Conservation (phyloP, 2,113 vertebrate genomes). For the Eonycteris spelaea region DNA sequence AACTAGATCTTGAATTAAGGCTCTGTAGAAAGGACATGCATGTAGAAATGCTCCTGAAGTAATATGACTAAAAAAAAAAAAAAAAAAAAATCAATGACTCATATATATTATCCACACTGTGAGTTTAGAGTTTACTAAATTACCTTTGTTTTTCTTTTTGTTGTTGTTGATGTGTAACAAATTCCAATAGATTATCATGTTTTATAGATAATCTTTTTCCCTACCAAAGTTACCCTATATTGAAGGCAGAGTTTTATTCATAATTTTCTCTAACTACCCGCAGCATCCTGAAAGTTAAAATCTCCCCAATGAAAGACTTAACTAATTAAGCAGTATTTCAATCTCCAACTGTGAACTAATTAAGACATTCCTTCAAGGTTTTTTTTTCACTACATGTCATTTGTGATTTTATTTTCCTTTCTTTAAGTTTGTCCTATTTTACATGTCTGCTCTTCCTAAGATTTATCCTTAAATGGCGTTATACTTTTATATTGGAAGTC, state of each 20-base stretch:
- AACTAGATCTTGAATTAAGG: background rate
- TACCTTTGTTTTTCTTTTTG: background rate
- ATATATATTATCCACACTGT: background rate
- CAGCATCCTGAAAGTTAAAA: conserved; percentile 81
- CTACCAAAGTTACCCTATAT: background rate
- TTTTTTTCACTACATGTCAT: conserved; percentile 80
- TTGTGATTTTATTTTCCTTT: conserved; percentile 87
- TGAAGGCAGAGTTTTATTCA: conserved; percentile 49
- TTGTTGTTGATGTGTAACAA: background rate
- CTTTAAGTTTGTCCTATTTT: conserved; percentile 79
- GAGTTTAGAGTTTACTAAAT: background rate
- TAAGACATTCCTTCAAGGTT: conserved; percentile 88
- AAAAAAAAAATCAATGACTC: background rate
- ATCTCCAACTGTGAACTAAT: conserved; percentile 90
- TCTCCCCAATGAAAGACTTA: conserved; percentile 85
- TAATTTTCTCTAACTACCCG: conserved; percentile 66
- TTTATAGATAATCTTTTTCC: conserved; percentile 1
- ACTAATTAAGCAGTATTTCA: conserved; percentile 86
- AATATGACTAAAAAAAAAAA: background rate
- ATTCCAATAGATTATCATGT: background rate
- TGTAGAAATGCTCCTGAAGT: background rate
- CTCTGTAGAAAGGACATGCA: background rate
- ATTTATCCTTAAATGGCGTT: conserved; percentile 71
- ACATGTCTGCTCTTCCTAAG: conserved; percentile 65
- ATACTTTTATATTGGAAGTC: conserved; percentile 59